A percentile compares a stretch with the other conserved stretches of the same genome.
These are phyloP conservation scores for Electrona antarctica DNA, from an alignment of 2,113 vertebrate genomes.

Conservation along the genomic window DNA sequence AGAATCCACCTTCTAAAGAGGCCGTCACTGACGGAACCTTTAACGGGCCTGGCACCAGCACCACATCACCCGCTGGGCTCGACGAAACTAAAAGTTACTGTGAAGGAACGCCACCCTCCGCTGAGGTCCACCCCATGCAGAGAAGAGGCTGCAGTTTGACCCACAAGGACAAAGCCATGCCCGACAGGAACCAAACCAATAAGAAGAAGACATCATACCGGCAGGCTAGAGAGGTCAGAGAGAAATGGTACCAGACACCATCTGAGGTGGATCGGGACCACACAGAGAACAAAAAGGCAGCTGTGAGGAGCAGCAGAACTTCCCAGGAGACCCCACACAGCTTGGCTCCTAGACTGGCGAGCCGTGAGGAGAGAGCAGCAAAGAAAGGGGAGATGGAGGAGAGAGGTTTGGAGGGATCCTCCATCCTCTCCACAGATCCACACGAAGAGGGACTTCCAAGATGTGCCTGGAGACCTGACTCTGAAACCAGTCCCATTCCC, in stretches of 20 bases:
- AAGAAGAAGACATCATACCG: background rate
- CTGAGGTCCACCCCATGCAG: background rate
- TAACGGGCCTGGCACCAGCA: constrained; percentile 36
- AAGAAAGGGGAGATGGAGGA: constrained; percentile 3
- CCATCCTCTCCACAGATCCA: background rate
- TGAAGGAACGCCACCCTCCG: background rate
- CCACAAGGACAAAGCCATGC: background rate
- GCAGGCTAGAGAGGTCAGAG: background rate
- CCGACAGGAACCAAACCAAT: background rate
- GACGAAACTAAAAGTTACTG: constrained; percentile 2
- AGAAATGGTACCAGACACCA: background rate
- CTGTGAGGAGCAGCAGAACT: background rate
- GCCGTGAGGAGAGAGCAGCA: background rate
- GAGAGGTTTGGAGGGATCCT: background rate
- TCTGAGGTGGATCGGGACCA: background rate
- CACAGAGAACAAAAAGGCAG: background rate
- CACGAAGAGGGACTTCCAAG: constrained; percentile 22
- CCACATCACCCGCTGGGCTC: constrained; percentile 5
- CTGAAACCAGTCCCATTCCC: constrained; percentile 24
- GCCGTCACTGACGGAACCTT: constrained; percentile 35
- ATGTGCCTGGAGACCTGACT: constrained; percentile 29
- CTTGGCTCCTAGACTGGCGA: background rate
- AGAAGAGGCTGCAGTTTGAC: background rate
- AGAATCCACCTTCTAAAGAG: constrained; percentile 41
- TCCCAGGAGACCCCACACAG: background rate